These are phyloP conservation scores for Botia kubotai DNA, from an alignment of 2,797 vertebrate genomes.

Conservation along the genomic window DNA sequence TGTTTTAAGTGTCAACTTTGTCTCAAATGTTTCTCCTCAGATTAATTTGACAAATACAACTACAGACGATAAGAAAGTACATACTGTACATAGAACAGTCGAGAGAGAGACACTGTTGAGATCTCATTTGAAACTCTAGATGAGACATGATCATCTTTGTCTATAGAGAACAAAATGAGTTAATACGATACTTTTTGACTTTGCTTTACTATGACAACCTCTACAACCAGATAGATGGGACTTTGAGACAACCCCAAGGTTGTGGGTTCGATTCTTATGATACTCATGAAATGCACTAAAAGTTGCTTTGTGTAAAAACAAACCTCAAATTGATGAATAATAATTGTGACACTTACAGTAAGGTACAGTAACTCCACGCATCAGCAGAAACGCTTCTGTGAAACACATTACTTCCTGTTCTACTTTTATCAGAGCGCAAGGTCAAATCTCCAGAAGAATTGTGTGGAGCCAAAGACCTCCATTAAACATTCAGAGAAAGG, in stretches of 20 bases:
- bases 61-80: neutral
- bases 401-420: conserved; percentile 45
- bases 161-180: neutral
- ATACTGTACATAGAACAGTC: neutral
- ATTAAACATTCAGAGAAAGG: conserved; percentile 61
- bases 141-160: neutral
- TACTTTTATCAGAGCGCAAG: conserved; percentile 46
- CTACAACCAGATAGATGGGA: neutral
- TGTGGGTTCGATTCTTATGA: neutral
- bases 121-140: neutral
- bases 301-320: too few relatives aligned
- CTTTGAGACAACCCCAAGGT: neutral
- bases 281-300: neutral
- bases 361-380: neutral
- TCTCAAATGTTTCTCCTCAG: neutral
- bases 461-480: conserved; percentile 54
- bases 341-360: neutral
- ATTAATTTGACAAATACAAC: neutral
- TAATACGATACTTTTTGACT: neutral
- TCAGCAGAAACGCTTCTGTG: neutral
- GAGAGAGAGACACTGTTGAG: neutral
- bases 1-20: neutral
- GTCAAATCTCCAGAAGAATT: conserved; percentile 48
- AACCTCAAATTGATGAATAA: neutral
- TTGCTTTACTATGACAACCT: neutral